Evolutionary conservation across 2,888 invertebrate genomes (phyloP), one percentile per base, ranked within the genome.

Genomic region (Ectropis crepuscularia): DNA sequence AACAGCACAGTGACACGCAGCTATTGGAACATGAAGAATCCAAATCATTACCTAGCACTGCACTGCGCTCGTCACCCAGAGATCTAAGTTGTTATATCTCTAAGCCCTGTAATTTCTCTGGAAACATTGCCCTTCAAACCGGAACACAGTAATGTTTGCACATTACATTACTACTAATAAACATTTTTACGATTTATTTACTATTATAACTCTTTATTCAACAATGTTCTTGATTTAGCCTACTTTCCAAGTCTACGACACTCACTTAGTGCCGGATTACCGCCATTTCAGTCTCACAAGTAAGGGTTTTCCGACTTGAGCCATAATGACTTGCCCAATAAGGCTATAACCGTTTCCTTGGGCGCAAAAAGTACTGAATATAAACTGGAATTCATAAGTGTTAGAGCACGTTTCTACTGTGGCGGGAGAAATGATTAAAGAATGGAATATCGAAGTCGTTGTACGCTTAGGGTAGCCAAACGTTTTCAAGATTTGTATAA

Each of bases 321-420:
- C 60, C 64, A 65, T 65, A 57, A 65, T 57, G 57, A 53, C 60
- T 64, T 36, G 64, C 53, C 60, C 64, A 65, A 65, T 65, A 65
- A 65, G 57, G 60, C 64, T 28, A 61, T 60, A 65, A 65, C 60
- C 46, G 60, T 64, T 64, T 60, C 51, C 54, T 55, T 28, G 43
- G 12, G 8, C 45, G 54, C 53, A 65, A 65, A 64, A 64, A 60
- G 39, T 60, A 50, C 28, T 65, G 60, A 64, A 60, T 65, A 57
- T 60, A 51, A 63, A 63, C 53, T 58, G 54, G 58, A 37, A 57
- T 59, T 59, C 55, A 59, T 55, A 63, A 54, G 47, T 38, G 54
- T 11, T 10, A 47, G 10, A 54, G 39, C 41, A n/a, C 28, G 47
- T 41, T 42, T 41, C n/a, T 42, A 41, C 41, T 51, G 39, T 39